phyloP scores from a whole-genome alignment of 2,888 invertebrate genomes.

The Chrysolina oricalcia region DNA sequence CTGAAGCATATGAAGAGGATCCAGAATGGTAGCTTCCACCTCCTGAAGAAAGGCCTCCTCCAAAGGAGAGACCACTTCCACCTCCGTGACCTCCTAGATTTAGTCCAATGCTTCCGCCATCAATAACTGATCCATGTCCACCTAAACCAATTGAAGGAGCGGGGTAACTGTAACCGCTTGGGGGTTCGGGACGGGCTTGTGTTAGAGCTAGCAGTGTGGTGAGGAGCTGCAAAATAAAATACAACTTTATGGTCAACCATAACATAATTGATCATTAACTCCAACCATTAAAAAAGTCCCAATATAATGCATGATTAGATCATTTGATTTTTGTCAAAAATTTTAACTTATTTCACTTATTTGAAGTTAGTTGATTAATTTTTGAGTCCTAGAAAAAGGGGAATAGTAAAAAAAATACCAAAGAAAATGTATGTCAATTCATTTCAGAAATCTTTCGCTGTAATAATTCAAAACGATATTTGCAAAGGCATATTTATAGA shows the following conservation, averaged over 20 bases:
- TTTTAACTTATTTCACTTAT: no score
- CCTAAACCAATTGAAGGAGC: slow-evolving; percentile 50
- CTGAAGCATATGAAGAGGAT: slow-evolving; percentile 56
- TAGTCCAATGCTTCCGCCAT: slow-evolving; percentile 27
- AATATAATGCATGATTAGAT: not conserved
- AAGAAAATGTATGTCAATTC: no score
- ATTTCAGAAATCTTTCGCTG: no score
- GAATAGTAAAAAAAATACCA: no score
- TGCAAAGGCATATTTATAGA: no score
- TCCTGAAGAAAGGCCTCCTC: slow-evolving; percentile 43
- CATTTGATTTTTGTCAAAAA: no score
- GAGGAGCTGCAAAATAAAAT: slow-evolving; percentile 58
- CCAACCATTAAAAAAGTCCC: not conserved
- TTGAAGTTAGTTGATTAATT: no score
- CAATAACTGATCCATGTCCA: slow-evolving; percentile 28
- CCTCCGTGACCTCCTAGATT: slow-evolving; percentile 27
- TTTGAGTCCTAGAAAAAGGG: no score
- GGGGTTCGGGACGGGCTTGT: slow-evolving; percentile 78
- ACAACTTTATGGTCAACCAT: not conserved
- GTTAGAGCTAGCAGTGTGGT: slow-evolving; percentile 74
- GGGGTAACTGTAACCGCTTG: slow-evolving; percentile 71
- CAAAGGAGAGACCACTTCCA: slow-evolving; percentile 36
- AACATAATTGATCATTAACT: not conserved
- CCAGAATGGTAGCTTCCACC: slow-evolving; percentile 45
- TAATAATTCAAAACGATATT: no score